Base-by-base conservation (phyloP, 2,888 invertebrate genomes). In the Anthrax anthrax region DNA sequence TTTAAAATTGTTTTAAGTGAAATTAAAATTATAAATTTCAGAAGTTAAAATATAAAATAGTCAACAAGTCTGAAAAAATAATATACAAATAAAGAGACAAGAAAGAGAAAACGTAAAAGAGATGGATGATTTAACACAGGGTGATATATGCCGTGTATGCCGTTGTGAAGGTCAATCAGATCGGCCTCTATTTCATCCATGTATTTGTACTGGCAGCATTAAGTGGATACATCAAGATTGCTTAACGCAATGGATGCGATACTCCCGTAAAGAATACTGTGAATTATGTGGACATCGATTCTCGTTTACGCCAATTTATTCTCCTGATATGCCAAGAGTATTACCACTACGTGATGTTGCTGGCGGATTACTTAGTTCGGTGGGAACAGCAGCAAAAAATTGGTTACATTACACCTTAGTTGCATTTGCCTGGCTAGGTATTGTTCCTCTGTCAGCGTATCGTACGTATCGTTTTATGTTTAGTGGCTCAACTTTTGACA, bases 161-260 rank as follows among this genome's bases (percentile, higher is more conserved):
- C 81, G 97, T 53, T 94, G 92, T 54, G 97, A 97, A 69, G 94
- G 88, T 39, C 74, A 85, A 39, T 74, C 83, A 14, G 97, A 97
- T 60, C 80, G 94, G 54, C 95, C 94, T 1, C 73, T 98, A 12
- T 97, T 91, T 67, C 94, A 98, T 70, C 98, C 98, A 0, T 98
- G 97, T 69, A 92, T 97, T 46, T 98, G 98, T 65, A 96, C 96
- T 23, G 98, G 98, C 45, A 95, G 94, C 57, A 98, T 98, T 58
- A 97, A 97, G 72, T 98, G 89, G 78, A 96, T 97, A 50, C 97
- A 97, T 70, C 96, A 97, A 69, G 96, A 97, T 64, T 96, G 97
- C 70, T 75, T 98, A 52, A 84, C 95, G 59, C 96, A 98, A 72
- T 98, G 98, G 98, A 88, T 98, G 80, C 83, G 95, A 54, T 97